Conservation (phyloP, 2,797 vertebrate genomes). For the Chromobotia macracanthus region DNA sequence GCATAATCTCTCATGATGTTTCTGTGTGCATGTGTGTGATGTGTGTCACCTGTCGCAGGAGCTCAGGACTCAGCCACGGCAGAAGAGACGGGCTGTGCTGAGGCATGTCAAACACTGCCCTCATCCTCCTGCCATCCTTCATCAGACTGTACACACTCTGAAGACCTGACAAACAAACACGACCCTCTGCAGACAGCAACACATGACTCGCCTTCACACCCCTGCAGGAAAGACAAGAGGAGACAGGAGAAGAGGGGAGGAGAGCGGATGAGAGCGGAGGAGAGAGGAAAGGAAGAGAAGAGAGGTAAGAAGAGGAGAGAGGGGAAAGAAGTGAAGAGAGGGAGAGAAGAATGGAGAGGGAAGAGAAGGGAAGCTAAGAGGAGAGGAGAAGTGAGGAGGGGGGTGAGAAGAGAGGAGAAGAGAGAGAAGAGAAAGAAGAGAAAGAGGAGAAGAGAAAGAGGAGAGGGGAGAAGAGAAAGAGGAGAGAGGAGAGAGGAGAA, state of each 20-base stretch:
- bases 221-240: slow-evolving; percentile 67
- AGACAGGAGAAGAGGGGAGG: not conserved
- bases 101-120: slow-evolving; percentile 91
- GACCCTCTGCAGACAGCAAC: slow-evolving; percentile 91
- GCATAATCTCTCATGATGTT: too few relatives aligned
- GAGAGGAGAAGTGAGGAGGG: not conserved
- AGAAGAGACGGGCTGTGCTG: slow-evolving; percentile 91
- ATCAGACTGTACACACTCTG: slow-evolving; percentile 92
- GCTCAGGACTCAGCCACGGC: slow-evolving; percentile 97
- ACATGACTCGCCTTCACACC: slow-evolving; percentile 97
- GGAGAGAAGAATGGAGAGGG: too few relatives aligned
- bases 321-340: too few relatives aligned
- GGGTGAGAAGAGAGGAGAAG: too few relatives aligned
- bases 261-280: too few relatives aligned
- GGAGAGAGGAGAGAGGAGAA: too few relatives aligned
- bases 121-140: slow-evolving; percentile 87
- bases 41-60: slow-evolving; percentile 89
- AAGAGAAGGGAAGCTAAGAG: not conserved
- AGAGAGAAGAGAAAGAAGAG: too few relatives aligned
- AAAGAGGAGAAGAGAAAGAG: too few relatives aligned
- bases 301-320: not conserved
- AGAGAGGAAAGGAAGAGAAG: not conserved
- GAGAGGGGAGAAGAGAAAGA: too few relatives aligned
- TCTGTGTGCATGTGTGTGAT: not conserved
- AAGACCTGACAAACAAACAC: slow-evolving; percentile 92